Conservation (phyloP, 2,797 vertebrate genomes). For the Hippopotamyrus pictus region DNA sequence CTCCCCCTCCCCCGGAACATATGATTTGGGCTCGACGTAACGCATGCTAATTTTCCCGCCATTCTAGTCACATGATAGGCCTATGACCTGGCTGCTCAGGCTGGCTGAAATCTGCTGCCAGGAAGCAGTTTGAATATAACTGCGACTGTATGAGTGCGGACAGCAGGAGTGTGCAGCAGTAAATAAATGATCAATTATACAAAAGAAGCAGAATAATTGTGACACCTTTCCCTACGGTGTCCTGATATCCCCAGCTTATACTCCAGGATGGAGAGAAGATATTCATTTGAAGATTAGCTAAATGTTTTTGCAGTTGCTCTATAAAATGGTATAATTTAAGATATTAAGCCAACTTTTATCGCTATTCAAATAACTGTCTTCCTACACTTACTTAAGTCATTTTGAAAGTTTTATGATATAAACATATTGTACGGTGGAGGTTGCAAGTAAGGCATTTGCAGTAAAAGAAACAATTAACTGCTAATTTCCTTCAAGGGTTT, state of each 20-base stretch:
- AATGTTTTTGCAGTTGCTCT: conserved; percentile 47
- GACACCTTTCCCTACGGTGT: conserved; percentile 63
- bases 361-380: conserved; percentile 55
- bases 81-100: conserved; percentile 51
- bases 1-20: background rate
- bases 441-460: conserved; percentile 39
- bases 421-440: conserved; percentile 21
- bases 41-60: background rate
- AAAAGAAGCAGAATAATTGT: conserved; percentile 59
- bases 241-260: conserved; percentile 51
- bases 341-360: conserved; percentile 65
- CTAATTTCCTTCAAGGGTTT: conserved; percentile 37
- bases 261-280: conserved; percentile 39
- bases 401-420: conserved; percentile 42
- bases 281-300: conserved; percentile 59
- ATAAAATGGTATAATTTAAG: conserved; percentile 58
- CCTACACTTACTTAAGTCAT: conserved; percentile 34
- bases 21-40: background rate
- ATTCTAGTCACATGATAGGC: conserved; percentile 42
- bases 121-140: conserved; percentile 78
- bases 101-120: conserved; percentile 66
- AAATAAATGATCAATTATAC: conserved; percentile 96
- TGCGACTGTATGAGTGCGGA: conserved; percentile 74
- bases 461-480: conserved; percentile 47
- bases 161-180: conserved; percentile 79